These are phyloP conservation scores for Lepidurus packardi DNA, from an alignment of 1,140 invertebrate genomes.

Conservation along the genomic window DNA sequence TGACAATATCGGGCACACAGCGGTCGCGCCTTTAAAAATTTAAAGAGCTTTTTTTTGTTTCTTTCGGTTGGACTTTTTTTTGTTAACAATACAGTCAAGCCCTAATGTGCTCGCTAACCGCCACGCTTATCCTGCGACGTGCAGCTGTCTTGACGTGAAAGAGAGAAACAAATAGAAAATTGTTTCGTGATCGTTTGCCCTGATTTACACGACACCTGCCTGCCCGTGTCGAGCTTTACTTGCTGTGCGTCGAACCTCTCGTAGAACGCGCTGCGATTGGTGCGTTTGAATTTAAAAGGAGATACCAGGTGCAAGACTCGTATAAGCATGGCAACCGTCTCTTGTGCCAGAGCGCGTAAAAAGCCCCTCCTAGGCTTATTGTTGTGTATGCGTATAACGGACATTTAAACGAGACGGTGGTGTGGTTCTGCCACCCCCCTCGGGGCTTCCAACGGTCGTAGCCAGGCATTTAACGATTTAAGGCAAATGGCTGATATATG, in stretches of 20 bases:
- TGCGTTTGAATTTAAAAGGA: constrained; percentile 10
- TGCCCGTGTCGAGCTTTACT: not conserved
- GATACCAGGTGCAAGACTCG: not conserved
- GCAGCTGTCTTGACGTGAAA: constrained; percentile 14
- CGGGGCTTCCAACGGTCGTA: not conserved
- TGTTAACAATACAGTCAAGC: too few relatives aligned
- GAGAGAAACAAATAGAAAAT: constrained; percentile 11
- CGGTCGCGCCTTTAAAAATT: too few relatives aligned
- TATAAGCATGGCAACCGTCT: not conserved
- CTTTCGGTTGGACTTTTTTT: too few relatives aligned
- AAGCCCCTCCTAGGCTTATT: not conserved
- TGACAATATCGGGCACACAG: too few relatives aligned
- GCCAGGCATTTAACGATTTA: not conserved
- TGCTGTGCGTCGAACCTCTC: not conserved
- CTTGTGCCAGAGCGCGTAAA: not conserved
- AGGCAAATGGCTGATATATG: not conserved
- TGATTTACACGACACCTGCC: constrained; percentile 14
- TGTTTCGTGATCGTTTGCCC: constrained; percentile 9
- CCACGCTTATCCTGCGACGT: not conserved
- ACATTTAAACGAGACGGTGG: not conserved
- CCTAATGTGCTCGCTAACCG: not conserved
- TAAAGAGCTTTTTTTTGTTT: too few relatives aligned
- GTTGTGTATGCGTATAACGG: constrained; percentile 2
- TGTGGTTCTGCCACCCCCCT: not conserved
- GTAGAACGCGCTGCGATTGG: not conserved